Base-by-base conservation (phyloP, 2,888 invertebrate genomes). In the Parasteatoda lunata region DNA sequence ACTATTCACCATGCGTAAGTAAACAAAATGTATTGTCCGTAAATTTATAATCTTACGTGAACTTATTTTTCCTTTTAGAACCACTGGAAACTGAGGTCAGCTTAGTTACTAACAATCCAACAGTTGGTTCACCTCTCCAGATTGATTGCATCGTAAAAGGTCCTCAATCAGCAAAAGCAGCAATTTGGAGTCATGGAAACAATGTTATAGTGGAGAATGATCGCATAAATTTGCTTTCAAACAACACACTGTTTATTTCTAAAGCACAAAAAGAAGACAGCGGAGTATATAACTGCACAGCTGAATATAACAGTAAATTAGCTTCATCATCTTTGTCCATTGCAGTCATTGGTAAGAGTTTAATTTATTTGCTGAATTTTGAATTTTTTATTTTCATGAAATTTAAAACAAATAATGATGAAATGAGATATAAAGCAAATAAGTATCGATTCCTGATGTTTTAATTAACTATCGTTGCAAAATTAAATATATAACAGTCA, bases 221-320 rank as follows among this genome's bases (percentile, higher is more conserved):
- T 9, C 87, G 90, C 5, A 90, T 89, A 59, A 77, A 88, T 30
- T 89, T 91, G 4, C 90, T 91, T 72, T 88, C 89, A 88, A 94
- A 95, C 72, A 93, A 95, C 90, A 94, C 95, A 13, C 93, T 98
- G 90, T 93, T 94, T 49, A 94, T 98, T 77, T 91, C 92, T 59
- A 93, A 94, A 77, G 94, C 95, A n/a, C 93, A 93, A 64, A 92
- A 93, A 70, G 93, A 93, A 49, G 97, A 98, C 92, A 94, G 95
- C 69, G 98, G 97, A 68, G 92, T 92, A 89, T 98, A 98, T 92
- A 94, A 94, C 77, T 98, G 98, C 92, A 95, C 95, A 91, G 98
- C 97, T 1, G 92, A 93, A 89, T 98, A 98, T 93, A 93, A 94
- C 0, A 95, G 95, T 92, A 95, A 94, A 78, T 93, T 94, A 54